Percentiles rank a stretch among this genome's conserved stretches.
Evolutionary conservation across 2,888 invertebrate genomes (phyloP).

Genomic region (Malacosoma neustria): DNA sequence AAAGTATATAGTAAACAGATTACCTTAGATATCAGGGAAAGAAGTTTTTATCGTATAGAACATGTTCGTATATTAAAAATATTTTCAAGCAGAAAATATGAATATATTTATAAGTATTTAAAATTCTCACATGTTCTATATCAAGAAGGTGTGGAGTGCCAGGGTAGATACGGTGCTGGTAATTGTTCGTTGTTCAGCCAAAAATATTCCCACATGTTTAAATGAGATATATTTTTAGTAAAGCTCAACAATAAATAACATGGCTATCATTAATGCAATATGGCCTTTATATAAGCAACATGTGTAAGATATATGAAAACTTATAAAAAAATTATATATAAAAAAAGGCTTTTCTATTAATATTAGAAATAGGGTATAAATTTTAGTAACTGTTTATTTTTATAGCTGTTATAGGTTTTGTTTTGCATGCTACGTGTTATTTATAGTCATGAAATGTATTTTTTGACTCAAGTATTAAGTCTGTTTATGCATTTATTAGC

Average conservation of each 20-base stretch:
- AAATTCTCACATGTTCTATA: no score
- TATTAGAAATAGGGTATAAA: background rate
- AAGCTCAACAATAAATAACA: constrained; percentile 10
- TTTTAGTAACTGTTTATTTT: background rate
- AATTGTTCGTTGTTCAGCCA: constrained; percentile 12
- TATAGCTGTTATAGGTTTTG: background rate
- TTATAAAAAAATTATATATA: constrained; percentile 1
- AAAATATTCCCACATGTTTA: background rate
- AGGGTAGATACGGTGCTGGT: constrained; percentile 52
- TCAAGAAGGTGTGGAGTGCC: constrained; percentile 23
- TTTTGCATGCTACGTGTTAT: background rate
- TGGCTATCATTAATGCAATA: constrained; percentile 5
- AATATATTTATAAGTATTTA: no score
- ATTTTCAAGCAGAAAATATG: no score
- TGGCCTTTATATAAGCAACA: constrained; percentile 1
- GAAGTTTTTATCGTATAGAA: no score
- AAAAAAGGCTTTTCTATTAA: background rate
- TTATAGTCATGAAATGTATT: background rate
- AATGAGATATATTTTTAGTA: constrained; percentile 8
- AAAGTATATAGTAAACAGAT: no score
- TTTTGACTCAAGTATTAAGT: constrained; percentile 27
- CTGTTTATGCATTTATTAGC: constrained; percentile 63
- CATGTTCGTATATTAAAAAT: no score
- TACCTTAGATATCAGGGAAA: no score
- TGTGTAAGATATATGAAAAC: constrained; percentile 3